phyloP scores from a whole-genome alignment of 2,888 invertebrate genomes.

The Diaperis boleti region DNA sequence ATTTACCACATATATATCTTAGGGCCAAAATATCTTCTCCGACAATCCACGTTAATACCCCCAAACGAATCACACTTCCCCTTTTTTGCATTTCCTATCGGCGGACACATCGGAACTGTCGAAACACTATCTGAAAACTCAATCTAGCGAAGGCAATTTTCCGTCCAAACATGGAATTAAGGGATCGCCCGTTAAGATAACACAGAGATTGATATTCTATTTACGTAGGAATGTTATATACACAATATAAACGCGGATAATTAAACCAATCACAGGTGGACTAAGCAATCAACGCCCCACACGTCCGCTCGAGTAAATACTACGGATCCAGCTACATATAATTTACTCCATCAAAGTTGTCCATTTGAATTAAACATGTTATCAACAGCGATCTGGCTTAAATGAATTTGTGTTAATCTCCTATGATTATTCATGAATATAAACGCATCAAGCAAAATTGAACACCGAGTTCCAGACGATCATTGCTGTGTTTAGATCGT shows the following conservation, averaged over 20 bases:
- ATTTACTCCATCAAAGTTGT: constrained; percentile 42
- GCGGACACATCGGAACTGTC: constrained; percentile 4
- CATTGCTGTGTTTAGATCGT: constrained; percentile 6
- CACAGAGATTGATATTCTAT: constrained; percentile 39
- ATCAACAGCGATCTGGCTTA: constrained; percentile 39
- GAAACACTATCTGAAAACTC: constrained; percentile 19
- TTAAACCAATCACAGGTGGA: constrained; percentile 43
- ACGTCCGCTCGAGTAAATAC: constrained; percentile 41
- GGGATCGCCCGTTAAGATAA: constrained; percentile 38
- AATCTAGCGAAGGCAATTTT: constrained; percentile 23
- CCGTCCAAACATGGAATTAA: constrained; percentile 32
- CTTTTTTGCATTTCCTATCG: background rate
- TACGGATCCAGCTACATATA: constrained; percentile 36
- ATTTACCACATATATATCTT: too few species aligned
- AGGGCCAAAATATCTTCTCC: too few species aligned
- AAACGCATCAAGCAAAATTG: constrained; percentile 39
- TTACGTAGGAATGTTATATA: constrained; percentile 28
- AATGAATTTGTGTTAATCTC: constrained; percentile 41
- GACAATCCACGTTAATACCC: too few species aligned
- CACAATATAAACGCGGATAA: constrained; percentile 38
- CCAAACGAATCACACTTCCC: too few species aligned
- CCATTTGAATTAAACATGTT: constrained; percentile 43
- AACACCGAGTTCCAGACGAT: constrained; percentile 26
- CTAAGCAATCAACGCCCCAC: constrained; percentile 41
- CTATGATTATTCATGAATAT: constrained; percentile 43